Percentiles rank a stretch among this genome's conserved stretches.
These are phyloP conservation scores for Neodiprion lecontei DNA, from an alignment of 1,140 invertebrate species.

Conservation along the genomic window DNA sequence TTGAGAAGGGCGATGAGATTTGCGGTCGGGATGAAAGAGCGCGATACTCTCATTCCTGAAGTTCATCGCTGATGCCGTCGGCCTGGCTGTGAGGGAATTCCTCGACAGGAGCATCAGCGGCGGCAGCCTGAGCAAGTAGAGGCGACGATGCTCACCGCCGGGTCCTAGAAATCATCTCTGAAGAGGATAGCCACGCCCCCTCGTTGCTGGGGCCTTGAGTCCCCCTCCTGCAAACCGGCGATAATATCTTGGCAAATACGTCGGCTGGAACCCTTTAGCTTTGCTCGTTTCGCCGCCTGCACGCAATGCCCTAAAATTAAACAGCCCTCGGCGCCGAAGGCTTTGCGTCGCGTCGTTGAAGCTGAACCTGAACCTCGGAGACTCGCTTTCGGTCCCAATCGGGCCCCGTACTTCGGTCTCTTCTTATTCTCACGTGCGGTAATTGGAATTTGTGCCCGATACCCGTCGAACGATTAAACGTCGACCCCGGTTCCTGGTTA, in stretches of 20 bases:
- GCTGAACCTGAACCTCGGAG: neutral
- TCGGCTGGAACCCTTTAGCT: neutral
- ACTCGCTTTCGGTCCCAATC: neutral
- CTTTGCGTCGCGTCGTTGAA: neutral
- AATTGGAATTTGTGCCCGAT: neutral
- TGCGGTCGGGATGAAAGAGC: neutral
- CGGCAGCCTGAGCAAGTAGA: neutral
- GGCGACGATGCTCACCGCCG: neutral
- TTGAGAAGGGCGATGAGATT: neutral
- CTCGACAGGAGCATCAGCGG: neutral
- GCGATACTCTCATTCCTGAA: neutral
- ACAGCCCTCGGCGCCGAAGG: neutral
- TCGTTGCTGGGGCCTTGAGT: conserved; percentile 4
- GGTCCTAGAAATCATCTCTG: neutral
- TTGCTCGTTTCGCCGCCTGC: neutral
- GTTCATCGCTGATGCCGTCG: neutral
- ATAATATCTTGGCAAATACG: conserved; percentile 4
- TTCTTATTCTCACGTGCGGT: neutral
- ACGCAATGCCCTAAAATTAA: conserved; percentile 7
- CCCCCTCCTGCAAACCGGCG: neutral
- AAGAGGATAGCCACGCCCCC: neutral
- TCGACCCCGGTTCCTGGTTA: too few species aligned
- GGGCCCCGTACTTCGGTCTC: neutral
- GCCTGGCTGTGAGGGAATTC: neutral
- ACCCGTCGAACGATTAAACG: too few species aligned